Evolutionary conservation across 1,140 invertebrate species (phyloP).

Genomic region (Vollenhovia emeryi): DNA sequence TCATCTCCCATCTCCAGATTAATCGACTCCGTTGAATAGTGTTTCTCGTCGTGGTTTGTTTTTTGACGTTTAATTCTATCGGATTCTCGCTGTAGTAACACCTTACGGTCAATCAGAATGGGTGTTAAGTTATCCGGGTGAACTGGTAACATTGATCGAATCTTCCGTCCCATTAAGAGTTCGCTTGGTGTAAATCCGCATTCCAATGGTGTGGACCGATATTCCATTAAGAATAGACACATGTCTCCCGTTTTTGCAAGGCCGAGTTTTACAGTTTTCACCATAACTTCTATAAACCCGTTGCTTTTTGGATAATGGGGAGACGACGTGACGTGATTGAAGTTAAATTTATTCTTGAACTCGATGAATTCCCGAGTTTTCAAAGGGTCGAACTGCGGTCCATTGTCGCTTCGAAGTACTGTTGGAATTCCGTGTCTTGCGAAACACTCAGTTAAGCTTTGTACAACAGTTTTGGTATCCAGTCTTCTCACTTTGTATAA

Average conservation of each 20-base stretch:
- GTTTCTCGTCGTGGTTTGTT: neutral
- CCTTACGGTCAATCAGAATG: neutral
- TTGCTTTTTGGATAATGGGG: neutral
- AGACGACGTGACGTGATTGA: neutral
- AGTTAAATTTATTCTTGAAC: neutral
- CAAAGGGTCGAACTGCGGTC: neutral
- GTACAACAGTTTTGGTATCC: neutral
- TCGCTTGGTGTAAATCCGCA: neutral
- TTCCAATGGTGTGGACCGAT: neutral
- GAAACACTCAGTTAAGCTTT: neutral
- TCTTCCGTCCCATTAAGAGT: neutral
- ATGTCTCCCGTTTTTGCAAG: neutral
- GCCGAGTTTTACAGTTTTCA: neutral
- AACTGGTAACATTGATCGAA: neutral
- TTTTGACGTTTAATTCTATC: neutral
- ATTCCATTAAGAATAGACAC: neutral
- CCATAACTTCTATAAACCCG: neutral
- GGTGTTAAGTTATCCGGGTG: neutral
- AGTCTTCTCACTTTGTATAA: neutral
- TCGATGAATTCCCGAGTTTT: neutral
- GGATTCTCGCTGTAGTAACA: neutral
- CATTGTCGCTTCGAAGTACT: neutral
- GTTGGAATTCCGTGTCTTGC: neutral
- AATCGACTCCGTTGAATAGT: neutral
- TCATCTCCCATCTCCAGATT: neutral